A percentile compares a stretch with the other conserved stretches of the same genome.
These are phyloP conservation scores for Lasioglossum vierecki DNA, from an alignment of 2,888 invertebrate species.

Conservation along the genomic window DNA sequence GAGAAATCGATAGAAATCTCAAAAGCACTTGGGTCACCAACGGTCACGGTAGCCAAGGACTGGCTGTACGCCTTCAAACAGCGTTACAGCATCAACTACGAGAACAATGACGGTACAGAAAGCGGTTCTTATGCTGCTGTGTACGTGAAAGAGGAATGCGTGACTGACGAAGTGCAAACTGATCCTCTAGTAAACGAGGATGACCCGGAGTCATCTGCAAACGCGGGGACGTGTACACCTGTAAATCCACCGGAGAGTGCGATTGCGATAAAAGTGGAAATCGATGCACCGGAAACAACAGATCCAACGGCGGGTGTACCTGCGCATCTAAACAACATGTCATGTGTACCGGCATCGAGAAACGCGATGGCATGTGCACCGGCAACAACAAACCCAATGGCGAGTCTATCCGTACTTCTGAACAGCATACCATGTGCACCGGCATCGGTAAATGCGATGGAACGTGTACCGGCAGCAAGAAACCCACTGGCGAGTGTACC, in stretches of 20 bases:
- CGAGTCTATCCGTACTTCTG: background rate
- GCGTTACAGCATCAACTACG: background rate
- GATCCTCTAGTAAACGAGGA: background rate
- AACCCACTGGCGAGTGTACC: background rate
- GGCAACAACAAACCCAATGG: background rate
- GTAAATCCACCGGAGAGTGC: background rate
- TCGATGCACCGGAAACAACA: background rate
- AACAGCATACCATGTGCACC: background rate
- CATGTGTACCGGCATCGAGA: background rate
- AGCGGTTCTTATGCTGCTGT: background rate
- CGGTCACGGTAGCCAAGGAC: background rate
- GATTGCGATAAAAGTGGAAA: background rate
- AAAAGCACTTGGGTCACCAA: background rate
- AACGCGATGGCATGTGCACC: background rate
- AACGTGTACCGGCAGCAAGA: background rate
- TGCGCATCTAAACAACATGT: background rate
- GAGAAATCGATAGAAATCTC: constrained; percentile 6
- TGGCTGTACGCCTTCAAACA: constrained; percentile 16
- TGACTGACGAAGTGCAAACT: background rate
- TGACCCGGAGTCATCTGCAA: background rate
- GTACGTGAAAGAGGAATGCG: background rate
- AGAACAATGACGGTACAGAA: background rate
- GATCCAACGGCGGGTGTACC: background rate
- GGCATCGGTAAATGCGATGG: background rate
- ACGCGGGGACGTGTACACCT: background rate